These are phyloP conservation scores for Puntigrus tetrazona DNA, from an alignment of 2,113 vertebrate species.

Conservation along the genomic window DNA sequence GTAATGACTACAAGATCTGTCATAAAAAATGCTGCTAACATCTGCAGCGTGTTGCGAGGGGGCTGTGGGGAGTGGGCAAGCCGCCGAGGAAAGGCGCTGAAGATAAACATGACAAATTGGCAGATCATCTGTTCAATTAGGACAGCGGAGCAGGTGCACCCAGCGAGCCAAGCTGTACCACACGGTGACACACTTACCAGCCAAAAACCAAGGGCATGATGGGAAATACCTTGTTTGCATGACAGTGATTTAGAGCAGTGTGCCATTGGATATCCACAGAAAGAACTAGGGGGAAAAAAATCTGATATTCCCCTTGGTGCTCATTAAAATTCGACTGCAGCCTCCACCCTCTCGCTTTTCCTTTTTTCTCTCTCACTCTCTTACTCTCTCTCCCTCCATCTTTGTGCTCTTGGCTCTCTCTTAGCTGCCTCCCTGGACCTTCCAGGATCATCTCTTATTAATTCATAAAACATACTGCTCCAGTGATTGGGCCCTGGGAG, in stretches of 20 bases:
- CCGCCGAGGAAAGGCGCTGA: constrained; percentile 73
- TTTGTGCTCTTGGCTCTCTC: constrained; percentile 68
- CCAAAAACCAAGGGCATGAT: constrained; percentile 78
- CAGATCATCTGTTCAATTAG: constrained; percentile 84
- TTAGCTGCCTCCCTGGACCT: constrained; percentile 66
- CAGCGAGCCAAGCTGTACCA: constrained; percentile 65
- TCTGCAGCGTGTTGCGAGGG: constrained; percentile 77
- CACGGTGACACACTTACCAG: constrained; percentile 72
- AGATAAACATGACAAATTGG: constrained; percentile 90
- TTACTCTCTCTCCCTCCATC: constrained; percentile 59
- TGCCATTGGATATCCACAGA: constrained; percentile 73
- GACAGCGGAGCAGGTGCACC: constrained; percentile 75
- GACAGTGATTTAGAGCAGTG: constrained; percentile 79
- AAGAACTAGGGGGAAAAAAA: constrained; percentile 48
- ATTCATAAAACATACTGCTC: constrained; percentile 82
- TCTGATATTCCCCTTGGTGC: constrained; percentile 80
- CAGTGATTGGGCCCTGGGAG: constrained; percentile 77
- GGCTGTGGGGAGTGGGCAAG: constrained; percentile 70
- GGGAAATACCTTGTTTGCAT: constrained; percentile 80
- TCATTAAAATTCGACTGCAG: constrained; percentile 82
- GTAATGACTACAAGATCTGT: constrained; percentile 90
- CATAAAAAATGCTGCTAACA: constrained; percentile 76
- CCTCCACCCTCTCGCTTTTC: constrained; percentile 56
- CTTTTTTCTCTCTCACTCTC: constrained; percentile 52
- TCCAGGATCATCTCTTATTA: constrained; percentile 83